These are phyloP conservation scores for Neuroscelio doddi DNA, from an alignment of 2,888 invertebrate species.

Conservation along the genomic window DNA sequence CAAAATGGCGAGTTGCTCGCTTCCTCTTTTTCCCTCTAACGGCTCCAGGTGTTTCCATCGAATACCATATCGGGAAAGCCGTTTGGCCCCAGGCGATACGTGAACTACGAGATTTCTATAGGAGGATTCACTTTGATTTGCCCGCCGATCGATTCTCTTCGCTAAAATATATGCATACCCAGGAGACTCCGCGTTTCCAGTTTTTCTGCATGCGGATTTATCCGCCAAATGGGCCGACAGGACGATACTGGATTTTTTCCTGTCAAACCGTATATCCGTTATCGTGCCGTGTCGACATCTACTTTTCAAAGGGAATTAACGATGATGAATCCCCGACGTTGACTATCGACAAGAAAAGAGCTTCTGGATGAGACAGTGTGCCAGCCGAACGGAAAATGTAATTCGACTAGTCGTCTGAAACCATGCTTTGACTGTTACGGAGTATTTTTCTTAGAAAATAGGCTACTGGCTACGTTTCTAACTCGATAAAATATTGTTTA, in stretches of 20 bases:
- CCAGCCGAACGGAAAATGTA: slow-evolving; percentile 16
- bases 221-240: slow-evolving; percentile 1
- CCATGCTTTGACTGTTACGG: slow-evolving; percentile 14
- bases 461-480: slow-evolving; percentile 13
- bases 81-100: slow-evolving; percentile 21
- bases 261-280: slow-evolving; percentile 6
- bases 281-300: neutral
- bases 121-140: slow-evolving; percentile 26
- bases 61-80: slow-evolving; percentile 32
- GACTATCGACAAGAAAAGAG: slow-evolving; percentile 11
- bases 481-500: slow-evolving; percentile 19
- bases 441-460: neutral
- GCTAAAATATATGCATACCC: neutral
- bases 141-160: slow-evolving; percentile 15
- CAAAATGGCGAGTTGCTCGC: slow-evolving; percentile 9
- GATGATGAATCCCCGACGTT: slow-evolving; percentile 11
- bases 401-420: slow-evolving; percentile 12
- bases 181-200: too few species aligned
- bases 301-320: slow-evolving; percentile 22
- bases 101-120: slow-evolving; percentile 9
- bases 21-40: slow-evolving; percentile 14
- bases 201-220: neutral
- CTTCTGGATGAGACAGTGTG: slow-evolving; percentile 1
- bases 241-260: slow-evolving; percentile 5
- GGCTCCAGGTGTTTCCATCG: slow-evolving; percentile 31